Conservation (phyloP, 2,797 vertebrate genomes). For the Loris lydekkerianus region DNA sequence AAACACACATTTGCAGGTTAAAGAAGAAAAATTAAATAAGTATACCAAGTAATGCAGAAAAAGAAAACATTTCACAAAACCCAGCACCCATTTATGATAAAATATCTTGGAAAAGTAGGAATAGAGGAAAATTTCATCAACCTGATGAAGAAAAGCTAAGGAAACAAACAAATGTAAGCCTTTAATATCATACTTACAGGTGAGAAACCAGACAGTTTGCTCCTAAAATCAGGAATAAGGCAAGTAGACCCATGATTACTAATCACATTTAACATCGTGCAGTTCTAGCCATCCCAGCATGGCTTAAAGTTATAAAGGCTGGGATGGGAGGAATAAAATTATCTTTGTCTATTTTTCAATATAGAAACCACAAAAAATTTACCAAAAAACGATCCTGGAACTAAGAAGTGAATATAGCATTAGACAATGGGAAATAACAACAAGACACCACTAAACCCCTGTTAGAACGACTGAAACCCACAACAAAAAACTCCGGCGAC, state of each 20-base stretch:
- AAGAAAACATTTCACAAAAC: not conserved
- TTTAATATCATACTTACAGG: not conserved
- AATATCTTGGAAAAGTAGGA: not conserved
- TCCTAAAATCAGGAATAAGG: not conserved
- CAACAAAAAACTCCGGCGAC: not conserved
- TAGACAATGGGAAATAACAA: not conserved
- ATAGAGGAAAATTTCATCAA: not conserved
- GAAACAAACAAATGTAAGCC: not conserved
- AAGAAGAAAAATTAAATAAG: not conserved
- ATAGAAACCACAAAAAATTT: not conserved
- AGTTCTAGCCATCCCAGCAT: not conserved
- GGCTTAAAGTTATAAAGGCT: not conserved
- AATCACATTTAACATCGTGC: not conserved
- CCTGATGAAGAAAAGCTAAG: not conserved
- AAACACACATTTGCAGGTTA: not conserved
- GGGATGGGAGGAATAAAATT: not conserved
- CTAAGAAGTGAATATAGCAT: not conserved
- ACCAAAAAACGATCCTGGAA: not conserved
- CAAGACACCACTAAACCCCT: too few relatives aligned
- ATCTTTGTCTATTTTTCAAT: not conserved
- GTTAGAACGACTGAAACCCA: not conserved
- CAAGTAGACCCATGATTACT: not conserved
- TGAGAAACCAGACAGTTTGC: not conserved
- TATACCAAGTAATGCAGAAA: not conserved
- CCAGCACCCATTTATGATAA: not conserved